Evolutionary conservation across 2,888 invertebrate genomes (phyloP), one percentile per base, ranked within the genome.

Genomic region (Cephus spinipes): DNA sequence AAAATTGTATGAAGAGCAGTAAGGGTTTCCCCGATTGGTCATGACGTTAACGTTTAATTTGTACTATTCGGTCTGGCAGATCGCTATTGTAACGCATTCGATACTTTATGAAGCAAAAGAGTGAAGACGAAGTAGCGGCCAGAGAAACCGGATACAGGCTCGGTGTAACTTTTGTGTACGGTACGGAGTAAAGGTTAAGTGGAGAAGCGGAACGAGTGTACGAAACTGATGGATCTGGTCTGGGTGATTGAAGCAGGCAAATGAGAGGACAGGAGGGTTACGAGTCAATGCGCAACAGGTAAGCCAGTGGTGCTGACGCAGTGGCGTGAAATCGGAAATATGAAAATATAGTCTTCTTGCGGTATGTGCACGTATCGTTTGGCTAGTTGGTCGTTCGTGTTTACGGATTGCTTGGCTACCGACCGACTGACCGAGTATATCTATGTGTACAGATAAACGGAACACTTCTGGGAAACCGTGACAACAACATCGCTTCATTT

Each of bases 381-480:
- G 40, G 6, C 15, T 40, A 23, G 40, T 40, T 6, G 15, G 40
- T 40, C 4, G 23, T 15, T 23, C 23, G 15, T 55, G 55, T 55
- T 55, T 55, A 55, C 23, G 23, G 55, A 55, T 23, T 9, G 23
- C 55, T 55, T 55, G 55, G 9, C 23, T 55, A 55, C 55, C 23
- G 55, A 55, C 55, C 23, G 40, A 40, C 15, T 40, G 15, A 15
- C 40, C 15, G 15, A 15, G 40, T 40, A 3, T 55, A 55, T 55
- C 55, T 55, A 55, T 55, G 23, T 55, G 55, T 55, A 55, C 55
- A 55, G 12, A 71, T 71, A 71, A 71, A 71, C 71, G 15, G 4
- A 71, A 71, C 71, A 32, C 23, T 71, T 71, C 71, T 33, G 71
- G 33, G 71, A 71, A 71, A 71, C 4, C 15, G n/a, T 33, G 71